Conservation (phyloP, 2,113 vertebrate genomes). For the Cettia cetti region DNA sequence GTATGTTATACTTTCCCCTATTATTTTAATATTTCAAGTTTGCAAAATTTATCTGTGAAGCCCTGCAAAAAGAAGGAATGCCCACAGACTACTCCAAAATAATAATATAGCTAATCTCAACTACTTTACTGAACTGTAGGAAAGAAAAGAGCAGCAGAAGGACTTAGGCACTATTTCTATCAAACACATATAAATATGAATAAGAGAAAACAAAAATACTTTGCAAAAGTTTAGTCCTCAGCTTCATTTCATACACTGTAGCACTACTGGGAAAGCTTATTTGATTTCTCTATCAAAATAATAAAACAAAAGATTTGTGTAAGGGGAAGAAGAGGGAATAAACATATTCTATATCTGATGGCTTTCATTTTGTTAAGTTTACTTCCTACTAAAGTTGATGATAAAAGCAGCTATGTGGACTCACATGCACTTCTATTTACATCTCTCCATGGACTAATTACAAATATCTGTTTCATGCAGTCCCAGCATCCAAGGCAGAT, state of each 20-base stretch:
- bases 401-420: neutral
- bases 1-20: neutral
- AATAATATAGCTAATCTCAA: neutral
- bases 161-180: neutral
- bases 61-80: neutral
- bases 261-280: neutral
- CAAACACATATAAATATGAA: neutral
- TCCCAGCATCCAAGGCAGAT: neutral
- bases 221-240: neutral
- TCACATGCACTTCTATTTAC: neutral
- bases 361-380: neutral
- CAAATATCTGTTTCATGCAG: neutral
- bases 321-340: neutral
- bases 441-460: slow-evolving; percentile 7
- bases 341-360: neutral
- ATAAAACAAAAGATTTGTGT: neutral
- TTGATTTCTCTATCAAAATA: neutral
- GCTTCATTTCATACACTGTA: neutral
- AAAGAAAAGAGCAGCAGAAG: neutral
- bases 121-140: neutral
- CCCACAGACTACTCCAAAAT: neutral
- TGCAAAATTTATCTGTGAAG: neutral
- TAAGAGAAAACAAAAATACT: neutral
- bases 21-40: neutral
- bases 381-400: neutral